These are phyloP conservation scores for Pseudorasbora parva DNA, from an alignment of 2,113 vertebrate genomes.

Conservation along the genomic window DNA sequence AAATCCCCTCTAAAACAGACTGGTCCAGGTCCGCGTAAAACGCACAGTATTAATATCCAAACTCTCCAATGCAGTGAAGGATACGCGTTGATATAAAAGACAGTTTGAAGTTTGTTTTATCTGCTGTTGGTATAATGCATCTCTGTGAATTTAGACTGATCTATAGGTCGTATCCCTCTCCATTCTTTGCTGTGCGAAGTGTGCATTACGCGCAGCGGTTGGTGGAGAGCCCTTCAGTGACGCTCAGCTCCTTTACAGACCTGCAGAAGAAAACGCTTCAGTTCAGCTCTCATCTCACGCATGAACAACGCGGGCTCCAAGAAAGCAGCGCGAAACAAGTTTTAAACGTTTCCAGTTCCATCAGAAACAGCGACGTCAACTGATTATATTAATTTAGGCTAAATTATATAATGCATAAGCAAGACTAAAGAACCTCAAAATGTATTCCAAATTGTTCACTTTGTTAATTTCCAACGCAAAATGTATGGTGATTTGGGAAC, in stretches of 20 bases:
- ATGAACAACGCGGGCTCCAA: not conserved
- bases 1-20: not conserved
- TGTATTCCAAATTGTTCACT: not conserved
- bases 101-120: not conserved
- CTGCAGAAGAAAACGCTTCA: conserved; percentile 20
- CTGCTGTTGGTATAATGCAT: conserved; percentile 15
- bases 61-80: not conserved
- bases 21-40: not conserved
- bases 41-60: not conserved
- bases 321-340: not conserved
- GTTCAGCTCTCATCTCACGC: not conserved
- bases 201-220: conserved; percentile 45
- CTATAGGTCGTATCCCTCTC: conserved; percentile 12
- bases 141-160: not conserved
- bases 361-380: not conserved
- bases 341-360: too few relatives aligned
- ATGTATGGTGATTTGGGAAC: too few relatives aligned
- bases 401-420: not conserved
- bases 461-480: not conserved
- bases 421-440: not conserved
- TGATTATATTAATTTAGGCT: not conserved
- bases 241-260: conserved; percentile 9
- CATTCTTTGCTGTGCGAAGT: conserved; percentile 21
- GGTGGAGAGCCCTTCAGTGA: conserved; percentile 19
- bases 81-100: not conserved